Base-by-base conservation (phyloP, 2,797 vertebrate species). In the Enteromius afrohamiltoni region DNA sequence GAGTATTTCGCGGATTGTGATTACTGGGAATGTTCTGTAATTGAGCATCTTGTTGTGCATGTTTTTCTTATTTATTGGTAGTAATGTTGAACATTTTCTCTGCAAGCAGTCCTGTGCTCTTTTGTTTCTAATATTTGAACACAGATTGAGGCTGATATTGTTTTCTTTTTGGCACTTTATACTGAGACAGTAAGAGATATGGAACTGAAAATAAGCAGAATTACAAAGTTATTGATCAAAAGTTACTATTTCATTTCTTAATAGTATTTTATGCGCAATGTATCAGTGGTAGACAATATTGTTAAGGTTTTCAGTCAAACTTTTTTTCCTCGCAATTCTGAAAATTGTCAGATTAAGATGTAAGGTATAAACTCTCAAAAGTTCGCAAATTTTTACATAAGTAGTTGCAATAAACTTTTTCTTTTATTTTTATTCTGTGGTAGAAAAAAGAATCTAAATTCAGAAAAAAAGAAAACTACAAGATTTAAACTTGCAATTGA, bases 1-100 rank as follows among this genome's bases (percentile, higher is more conserved):
- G 91, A 89, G 91, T 89, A 92, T 92, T 91, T 91, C 91, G 91
- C 88, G 82, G 90, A 90, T 6, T 84, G 86, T 90, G 89, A 91
- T 89, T 90, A 86, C 84, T 88, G 55, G 90, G 85, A 86, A 82
- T 85, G 87, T 84, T 80, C 89, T 90, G 82, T 92, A 92, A 92
- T 91, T 93, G 89, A 88, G 88, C 87, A 85, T 92, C 88, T 90
- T 88, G 86, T 80, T 84, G 68, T 81, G 86, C 47, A 53, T 88
- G 85, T 89, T 91, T 89, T 91, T 93, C 93, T 90, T 89, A 89
- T 89, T 85, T 85, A 82, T 82, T 90, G 82, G 80, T 86, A 88
- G 90, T 86, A 82, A 92, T 86, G 73, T 77, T 69, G 70, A 70
- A 81, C 29, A 45, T 29, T 21, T 64, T 60, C 53, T 80, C 79